Base-by-base conservation (phyloP, 1,140 invertebrate genomes). In the Rhopalosiphum maidis region DNA sequence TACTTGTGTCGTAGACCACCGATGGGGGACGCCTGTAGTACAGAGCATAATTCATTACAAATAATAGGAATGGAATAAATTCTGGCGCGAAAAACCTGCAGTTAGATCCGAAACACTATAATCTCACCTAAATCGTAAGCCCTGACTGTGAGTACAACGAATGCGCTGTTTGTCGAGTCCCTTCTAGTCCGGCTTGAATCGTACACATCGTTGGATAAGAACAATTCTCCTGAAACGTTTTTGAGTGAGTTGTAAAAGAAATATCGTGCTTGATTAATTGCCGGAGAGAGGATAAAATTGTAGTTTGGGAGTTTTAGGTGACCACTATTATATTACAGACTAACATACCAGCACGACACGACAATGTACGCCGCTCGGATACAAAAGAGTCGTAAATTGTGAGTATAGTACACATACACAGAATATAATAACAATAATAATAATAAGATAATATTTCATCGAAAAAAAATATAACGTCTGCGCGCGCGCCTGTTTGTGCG, bases 1-100 rank as follows among this genome's bases (percentile, higher is more conserved):
- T 93, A 97, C 96, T 93, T 96, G 95, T 23, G 97, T 96, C 21
- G 96, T 96, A 11, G 96, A 96, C 93, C 95, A 97, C 94, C 96
- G 95, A 94, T 97, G 96, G 3, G 98, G 98, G 2, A 97, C 96
- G 54, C 96, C 96, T 96, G 94, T n/a, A 55, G 23, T 25, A 37
- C 18, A 77, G 15, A 77, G 5, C 60, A 77, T n/a, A 21, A n/a
- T 77, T 11, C 60, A 77, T 51, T 51, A 21, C n/a, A 77, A 35
- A 77, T n/a, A n/a, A 77, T n/a, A 77, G n/a, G 37, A 89, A 25
- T 23, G 8, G 37, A 30, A 25, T 11, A 9, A 55, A 2, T 4
- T 30, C 15, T n/a, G n/a, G 30, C 21, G 15, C 60, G n/a, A 35
- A 54, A 18, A 8, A 37, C 7, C 22, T 22, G 1, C 18, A n/a